Percentiles rank a stretch among this genome's conserved stretches.
These are phyloP conservation scores for Actinia tenebrosa DNA, from an alignment of 64 coral and sea anemone genomes.

Conservation along the genomic window DNA sequence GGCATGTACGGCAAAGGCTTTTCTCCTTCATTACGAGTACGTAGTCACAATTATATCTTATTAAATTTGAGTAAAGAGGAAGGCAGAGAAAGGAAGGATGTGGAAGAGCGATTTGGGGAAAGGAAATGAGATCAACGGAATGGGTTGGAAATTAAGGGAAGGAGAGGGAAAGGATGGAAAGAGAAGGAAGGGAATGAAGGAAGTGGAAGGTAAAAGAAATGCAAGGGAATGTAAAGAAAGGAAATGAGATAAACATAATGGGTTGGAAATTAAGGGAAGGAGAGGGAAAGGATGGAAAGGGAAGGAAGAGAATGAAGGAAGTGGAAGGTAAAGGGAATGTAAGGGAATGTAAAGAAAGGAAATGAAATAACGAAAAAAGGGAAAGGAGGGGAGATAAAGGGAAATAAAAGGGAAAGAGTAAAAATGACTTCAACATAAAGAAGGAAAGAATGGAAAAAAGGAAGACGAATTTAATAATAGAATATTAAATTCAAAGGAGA, in stretches of 20 bases:
- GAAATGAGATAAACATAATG: background rate
- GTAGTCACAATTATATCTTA: background rate
- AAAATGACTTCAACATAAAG: background rate
- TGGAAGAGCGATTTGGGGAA: background rate
- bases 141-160: background rate
- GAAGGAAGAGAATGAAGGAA: background rate
- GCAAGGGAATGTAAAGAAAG: background rate
- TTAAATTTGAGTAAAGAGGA: background rate
- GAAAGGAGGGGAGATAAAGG: no score
- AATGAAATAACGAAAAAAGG: no score
- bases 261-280: background rate
- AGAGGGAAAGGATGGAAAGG: background rate
- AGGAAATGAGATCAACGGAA: background rate
- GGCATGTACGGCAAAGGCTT: conserved; percentile 92
- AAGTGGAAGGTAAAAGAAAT: background rate
- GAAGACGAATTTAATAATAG: background rate
- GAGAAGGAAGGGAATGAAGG: background rate
- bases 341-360: no score
- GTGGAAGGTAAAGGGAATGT: background rate
- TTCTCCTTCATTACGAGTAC: conserved; percentile 79
- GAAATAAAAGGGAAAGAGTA: no score
- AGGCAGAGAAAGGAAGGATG: background rate
- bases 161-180: background rate
- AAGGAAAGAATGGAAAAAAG: background rate
- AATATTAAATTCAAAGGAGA: background rate